Evolutionary conservation across 2,113 vertebrate species (phyloP).

Genomic region (Amphilophus citrinellus): DNA sequence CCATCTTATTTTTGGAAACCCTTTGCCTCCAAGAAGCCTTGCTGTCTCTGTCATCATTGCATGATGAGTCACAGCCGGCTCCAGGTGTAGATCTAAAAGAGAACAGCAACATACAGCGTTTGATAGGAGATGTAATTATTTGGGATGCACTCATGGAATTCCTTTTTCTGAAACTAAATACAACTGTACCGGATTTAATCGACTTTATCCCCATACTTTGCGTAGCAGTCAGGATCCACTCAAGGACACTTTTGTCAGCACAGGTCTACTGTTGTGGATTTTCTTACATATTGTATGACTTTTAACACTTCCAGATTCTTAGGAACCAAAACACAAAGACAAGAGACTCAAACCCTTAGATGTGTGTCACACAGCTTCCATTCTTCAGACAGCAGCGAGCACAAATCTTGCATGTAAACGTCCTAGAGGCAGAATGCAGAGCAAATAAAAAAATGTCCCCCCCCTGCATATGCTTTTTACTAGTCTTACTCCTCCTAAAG

Average conservation of each 20-base stretch:
- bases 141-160: neutral
- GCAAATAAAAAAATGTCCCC: neutral
- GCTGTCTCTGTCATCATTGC: conserved; percentile 48
- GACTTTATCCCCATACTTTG: neutral
- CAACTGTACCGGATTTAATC: neutral
- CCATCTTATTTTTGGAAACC: conserved; percentile 50
- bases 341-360: neutral
- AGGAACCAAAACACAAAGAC: neutral
- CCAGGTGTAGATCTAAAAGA: conserved; percentile 33
- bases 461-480: neutral
- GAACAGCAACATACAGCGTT: neutral
- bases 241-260: neutral
- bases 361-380: neutral
- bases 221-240: neutral
- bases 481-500: neutral
- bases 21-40: conserved; percentile 33
- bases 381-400: neutral
- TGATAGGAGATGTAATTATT: neutral
- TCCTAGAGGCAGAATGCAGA: neutral
- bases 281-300: neutral
- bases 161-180: neutral
- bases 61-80: conserved; percentile 48
- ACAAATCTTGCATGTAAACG: neutral
- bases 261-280: neutral
- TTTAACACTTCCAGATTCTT: neutral